Evolutionary conservation across 2,888 invertebrate genomes (phyloP), one percentile per base, ranked within the genome.

Genomic region (Hyles lineata): DNA sequence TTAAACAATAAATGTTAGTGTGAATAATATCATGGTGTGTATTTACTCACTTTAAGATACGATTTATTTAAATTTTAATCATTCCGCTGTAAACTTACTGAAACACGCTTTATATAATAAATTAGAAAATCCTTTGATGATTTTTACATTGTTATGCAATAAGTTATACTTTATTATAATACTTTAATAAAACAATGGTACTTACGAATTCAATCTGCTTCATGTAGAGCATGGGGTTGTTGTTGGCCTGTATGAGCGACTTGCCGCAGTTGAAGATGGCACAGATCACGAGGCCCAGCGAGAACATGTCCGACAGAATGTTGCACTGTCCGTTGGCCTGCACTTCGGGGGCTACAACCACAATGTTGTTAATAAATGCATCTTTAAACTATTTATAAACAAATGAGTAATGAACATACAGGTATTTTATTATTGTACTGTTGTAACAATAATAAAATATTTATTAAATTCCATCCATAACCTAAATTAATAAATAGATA

Each of bases 271-370:
- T 99, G 95, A 98, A 99, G 74, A 99, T 96, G 74, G 99, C 96
- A 88, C 98, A 98, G 81, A 99, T 97, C 72, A 99, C 97, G 96
- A 99, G 97, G 23, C 99, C 99, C 79, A 99, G 95, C 0, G 99
- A 98, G 92, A 97, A 99, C 97, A 99, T 99, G 91, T 99, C 99
- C 81, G 98, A 98, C 63, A 98, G 95, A 72, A 98, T 97, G 87
- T 97, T 98, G 93, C 97, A 97, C 70, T 96, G 95, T 35, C 97
- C 97, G 81, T 96, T 96, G 35, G 96, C 96, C 92, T 99, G 99
- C 62, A 98, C 97, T 95, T 99, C 99, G 0, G 99, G 99, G 72
- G 99, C 99, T 97, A 70, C 50, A 62, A 61, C 50, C 23, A 70
- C 50, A 58, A 72, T 43, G 25, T 21, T 5, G 11, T 21, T 74